These are phyloP conservation scores for Silurus meridionalis DNA, from an alignment of 2,113 vertebrate genomes.

Conservation along the genomic window DNA sequence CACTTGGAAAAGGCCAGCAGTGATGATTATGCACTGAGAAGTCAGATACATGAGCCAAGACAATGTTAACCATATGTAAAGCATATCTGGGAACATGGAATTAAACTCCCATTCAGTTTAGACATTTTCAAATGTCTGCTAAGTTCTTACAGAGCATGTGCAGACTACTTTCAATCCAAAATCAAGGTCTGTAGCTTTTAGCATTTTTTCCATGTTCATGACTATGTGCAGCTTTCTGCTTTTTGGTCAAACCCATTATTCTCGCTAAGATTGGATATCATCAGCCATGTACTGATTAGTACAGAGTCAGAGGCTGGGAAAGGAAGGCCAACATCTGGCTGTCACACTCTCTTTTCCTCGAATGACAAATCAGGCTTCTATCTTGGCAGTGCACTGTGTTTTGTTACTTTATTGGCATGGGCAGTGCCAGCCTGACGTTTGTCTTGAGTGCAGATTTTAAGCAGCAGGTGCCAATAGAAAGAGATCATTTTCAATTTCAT, in stretches of 20 bases:
- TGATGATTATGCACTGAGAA: constrained; percentile 1
- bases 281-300: not conserved
- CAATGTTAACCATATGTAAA: constrained; percentile 2
- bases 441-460: not conserved
- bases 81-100: not conserved
- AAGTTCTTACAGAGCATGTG: constrained; percentile 13
- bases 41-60: not conserved
- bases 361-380: constrained; percentile 32
- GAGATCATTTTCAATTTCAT: not conserved
- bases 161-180: not conserved
- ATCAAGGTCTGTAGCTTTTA: not conserved
- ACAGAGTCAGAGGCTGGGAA: constrained; percentile 25
- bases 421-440: constrained; percentile 18
- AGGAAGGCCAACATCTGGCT: constrained; percentile 46
- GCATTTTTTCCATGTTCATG: constrained; percentile 23
- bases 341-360: constrained; percentile 32
- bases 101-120: constrained; percentile 15
- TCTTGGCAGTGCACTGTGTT: constrained; percentile 10
- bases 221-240: constrained; percentile 17
- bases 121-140: constrained; percentile 20
- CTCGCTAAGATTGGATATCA: constrained; percentile 6
- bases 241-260: constrained; percentile 35
- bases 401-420: constrained; percentile 25
- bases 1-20: not conserved
- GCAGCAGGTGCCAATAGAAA: not conserved